phyloP scores from a whole-genome alignment of 2,113 vertebrate genomes.

The Oenanthe melanoleuca region DNA sequence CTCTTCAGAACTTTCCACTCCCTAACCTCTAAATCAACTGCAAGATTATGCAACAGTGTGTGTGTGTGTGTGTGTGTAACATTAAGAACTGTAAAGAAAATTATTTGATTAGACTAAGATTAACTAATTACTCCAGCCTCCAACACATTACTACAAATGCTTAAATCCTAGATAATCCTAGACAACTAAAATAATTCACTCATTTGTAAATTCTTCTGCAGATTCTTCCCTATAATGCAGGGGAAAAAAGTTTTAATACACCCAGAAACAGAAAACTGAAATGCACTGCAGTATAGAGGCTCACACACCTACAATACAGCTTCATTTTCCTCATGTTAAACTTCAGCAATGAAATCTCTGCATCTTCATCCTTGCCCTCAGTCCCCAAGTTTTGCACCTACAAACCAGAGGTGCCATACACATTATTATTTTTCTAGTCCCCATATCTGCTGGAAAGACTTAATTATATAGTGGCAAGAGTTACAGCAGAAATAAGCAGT shows the following conservation, averaged over 20 bases:
- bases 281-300: background rate
- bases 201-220: background rate
- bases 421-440: background rate
- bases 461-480: conserved; percentile 16
- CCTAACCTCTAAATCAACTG: background rate
- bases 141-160: background rate
- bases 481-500: conserved; percentile 15
- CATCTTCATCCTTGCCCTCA: background rate
- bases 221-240: background rate
- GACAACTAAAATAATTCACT: background rate
- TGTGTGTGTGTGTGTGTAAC: background rate
- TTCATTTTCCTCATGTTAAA: background rate
- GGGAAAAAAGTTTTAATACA: background rate
- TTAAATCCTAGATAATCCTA: background rate
- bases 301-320: background rate
- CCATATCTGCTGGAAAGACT: background rate
- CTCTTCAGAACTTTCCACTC: background rate
- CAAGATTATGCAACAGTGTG: background rate
- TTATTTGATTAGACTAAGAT: background rate
- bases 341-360: background rate
- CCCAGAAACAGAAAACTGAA: background rate
- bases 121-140: conserved; percentile 4
- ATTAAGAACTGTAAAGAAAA: background rate
- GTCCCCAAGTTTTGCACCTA: background rate
- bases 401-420: background rate